phyloP scores from a whole-genome alignment of 2,888 invertebrate species.

The Petrolisthes manimaculis region DNA sequence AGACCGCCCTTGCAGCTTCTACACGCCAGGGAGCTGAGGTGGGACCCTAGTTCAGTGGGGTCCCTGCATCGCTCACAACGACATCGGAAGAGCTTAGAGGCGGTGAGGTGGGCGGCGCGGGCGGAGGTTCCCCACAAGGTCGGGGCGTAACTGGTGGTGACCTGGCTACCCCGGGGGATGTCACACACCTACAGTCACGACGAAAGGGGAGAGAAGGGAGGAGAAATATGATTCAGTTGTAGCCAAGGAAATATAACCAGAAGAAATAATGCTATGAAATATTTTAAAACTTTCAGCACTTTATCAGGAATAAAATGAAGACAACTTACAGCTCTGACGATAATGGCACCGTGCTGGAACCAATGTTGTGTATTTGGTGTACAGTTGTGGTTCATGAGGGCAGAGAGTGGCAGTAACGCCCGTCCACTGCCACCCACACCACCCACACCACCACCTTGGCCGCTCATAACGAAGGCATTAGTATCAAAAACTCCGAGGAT shows the following conservation, averaged over 20 bases:
- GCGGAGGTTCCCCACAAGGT: slow-evolving; percentile 57
- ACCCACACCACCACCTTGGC: neutral
- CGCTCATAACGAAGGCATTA: slow-evolving; percentile 54
- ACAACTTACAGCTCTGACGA: slow-evolving; percentile 45
- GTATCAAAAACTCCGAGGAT: slow-evolving; percentile 63
- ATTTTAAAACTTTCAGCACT: too few species aligned
- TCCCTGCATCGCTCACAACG: slow-evolving; percentile 56
- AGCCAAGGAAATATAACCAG: too few species aligned
- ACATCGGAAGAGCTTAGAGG: slow-evolving; percentile 63
- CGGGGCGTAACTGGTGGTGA: slow-evolving; percentile 62
- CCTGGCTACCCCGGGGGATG: slow-evolving; percentile 46
- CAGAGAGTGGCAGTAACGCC: slow-evolving; percentile 50
- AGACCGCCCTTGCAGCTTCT: slow-evolving; percentile 26
- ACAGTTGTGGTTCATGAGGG: slow-evolving; percentile 64
- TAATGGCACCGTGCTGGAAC: slow-evolving; percentile 48
- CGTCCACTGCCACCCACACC: slow-evolving; percentile 25
- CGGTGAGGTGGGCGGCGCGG: slow-evolving; percentile 52
- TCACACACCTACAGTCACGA: neutral
- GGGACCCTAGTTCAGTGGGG: slow-evolving; percentile 60
- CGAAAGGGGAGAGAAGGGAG: neutral
- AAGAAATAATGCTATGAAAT: too few species aligned
- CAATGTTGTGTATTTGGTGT: slow-evolving; percentile 63
- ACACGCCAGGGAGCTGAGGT: slow-evolving; percentile 60
- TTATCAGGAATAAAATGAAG: too few species aligned
- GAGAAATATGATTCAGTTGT: too few species aligned